Evolutionary conservation across 1,140 invertebrate genomes (phyloP).

Genomic region (Eumeta japonica): DNA sequence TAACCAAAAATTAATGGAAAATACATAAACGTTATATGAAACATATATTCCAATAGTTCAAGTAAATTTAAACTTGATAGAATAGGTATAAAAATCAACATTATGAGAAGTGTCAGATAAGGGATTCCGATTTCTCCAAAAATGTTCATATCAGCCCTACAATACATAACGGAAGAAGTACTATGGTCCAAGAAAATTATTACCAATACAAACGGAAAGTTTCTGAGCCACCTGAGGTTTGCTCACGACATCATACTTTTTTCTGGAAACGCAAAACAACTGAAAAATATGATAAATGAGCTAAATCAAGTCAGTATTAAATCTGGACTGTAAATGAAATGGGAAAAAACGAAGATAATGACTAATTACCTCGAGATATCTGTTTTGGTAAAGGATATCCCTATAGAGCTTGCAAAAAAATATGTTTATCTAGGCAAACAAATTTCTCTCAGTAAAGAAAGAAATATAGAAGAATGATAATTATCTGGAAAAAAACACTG

Average conservation of each 20-base stretch:
- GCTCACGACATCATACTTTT: too few relatives aligned
- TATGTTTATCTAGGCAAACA: slow-evolving; percentile 5
- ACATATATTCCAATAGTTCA: slow-evolving; percentile 13
- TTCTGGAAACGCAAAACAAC: slow-evolving; percentile 2
- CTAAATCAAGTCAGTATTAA: slow-evolving; percentile 10
- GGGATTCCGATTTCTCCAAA: slow-evolving; percentile 14
- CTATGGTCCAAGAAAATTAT: slow-evolving; percentile 11
- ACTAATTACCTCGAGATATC: slow-evolving; percentile 5
- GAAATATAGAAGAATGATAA: slow-evolving; percentile 3
- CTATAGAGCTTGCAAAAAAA: slow-evolving; percentile 2
- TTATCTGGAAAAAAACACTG: slow-evolving; percentile 5
- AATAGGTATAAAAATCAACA: slow-evolving; percentile 8
- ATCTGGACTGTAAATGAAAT: slow-evolving; percentile 11
- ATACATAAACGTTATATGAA: too few relatives aligned
- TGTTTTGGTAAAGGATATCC: too few relatives aligned
- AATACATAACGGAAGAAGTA: slow-evolving; percentile 9
- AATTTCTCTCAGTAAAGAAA: slow-evolving; percentile 5
- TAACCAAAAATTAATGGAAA: slow-evolving; percentile 13
- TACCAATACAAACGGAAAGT: too few relatives aligned
- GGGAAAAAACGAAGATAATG: slow-evolving; percentile 13
- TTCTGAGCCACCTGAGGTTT: too few relatives aligned
- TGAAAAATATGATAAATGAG: slow-evolving; percentile 11
- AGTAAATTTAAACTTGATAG: too few relatives aligned
- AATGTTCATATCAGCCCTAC: slow-evolving; percentile 13
- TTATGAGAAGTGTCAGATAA: slow-evolving; percentile 13